Base-by-base conservation (phyloP, 2,888 invertebrate species). In the Drosophila koepferae region DNA sequence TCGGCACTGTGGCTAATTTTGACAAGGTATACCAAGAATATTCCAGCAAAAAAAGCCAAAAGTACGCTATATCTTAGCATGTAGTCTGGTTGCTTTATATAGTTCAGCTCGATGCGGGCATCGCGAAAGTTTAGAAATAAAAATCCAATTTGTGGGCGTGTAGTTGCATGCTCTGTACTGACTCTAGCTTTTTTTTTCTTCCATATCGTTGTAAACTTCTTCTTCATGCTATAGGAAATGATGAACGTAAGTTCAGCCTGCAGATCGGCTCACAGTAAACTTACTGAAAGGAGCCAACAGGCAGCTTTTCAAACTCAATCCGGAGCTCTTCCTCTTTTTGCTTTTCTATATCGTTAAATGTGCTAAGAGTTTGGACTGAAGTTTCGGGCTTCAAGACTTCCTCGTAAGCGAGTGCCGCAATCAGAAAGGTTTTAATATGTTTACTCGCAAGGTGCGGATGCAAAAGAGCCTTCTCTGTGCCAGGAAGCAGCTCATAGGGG, bases 61-160 rank as follows among this genome's bases (percentile, higher is more conserved):
- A 95, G 92, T 28, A 96, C 93, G 89, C 96, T 98, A 91, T 97
- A 98, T 91, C 97, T 97, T 89, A 97, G 96, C 71, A 98, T 94
- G 0, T 96, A 96, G 93, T 98, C 98, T 0, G 96, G 95, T 80
- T 96, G 95, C 49, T 94, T 93, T 56, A 97, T 92, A 91, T 96
- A 98, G 2, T 95, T 95, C 81, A 95, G 93, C 92, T 98, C 98
- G 94, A 94, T 48, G 92, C 93, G 66, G 91, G 94, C 12, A 82
- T 95, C 94, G 73, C 93, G 94, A 91, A 96, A 97, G 46, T 95
- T 94, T 63, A 97, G 90, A 60, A 95, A 94, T 77, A 95, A 92
- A 40, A 94, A 72, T 80, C 31, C 91, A 81, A 70, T 89, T 2
- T 34, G 9, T 9, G 74, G 69, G 0, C 43, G 41, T 16, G 14